phyloP scores from a whole-genome alignment of 2,113 vertebrate genomes.

The Chlorodrepanis virens region DNA sequence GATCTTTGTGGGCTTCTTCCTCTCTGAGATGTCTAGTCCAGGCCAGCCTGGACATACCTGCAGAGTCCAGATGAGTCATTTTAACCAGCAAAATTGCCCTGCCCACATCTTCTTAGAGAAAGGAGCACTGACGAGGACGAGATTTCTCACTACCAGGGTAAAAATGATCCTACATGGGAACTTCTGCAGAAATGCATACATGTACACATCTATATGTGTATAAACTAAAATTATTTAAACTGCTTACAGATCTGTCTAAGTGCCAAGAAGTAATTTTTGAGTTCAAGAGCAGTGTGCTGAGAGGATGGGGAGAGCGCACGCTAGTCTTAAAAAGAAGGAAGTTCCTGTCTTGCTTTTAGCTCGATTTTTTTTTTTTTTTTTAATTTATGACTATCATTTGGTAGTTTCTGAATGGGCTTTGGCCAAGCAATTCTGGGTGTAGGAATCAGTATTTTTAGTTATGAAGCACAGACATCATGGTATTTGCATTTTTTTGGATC shows the following conservation, averaged over 20 bases:
- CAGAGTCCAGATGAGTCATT: background rate
- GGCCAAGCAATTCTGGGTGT: background rate
- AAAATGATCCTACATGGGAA: background rate
- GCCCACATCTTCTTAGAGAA: background rate
- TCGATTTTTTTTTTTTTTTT: background rate
- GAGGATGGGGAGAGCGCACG: background rate
- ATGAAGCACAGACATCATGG: background rate
- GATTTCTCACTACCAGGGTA: background rate
- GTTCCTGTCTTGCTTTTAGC: background rate
- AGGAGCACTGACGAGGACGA: background rate
- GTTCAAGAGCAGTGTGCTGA: background rate
- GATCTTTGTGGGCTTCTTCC: background rate
- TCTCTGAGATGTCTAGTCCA: background rate
- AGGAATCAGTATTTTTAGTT: background rate
- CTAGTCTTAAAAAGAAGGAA: background rate
- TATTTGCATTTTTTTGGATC: background rate
- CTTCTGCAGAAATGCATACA: background rate
- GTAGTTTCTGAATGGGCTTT: background rate
- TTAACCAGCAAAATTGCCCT: background rate
- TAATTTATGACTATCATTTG: background rate
- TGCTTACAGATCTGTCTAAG: background rate
- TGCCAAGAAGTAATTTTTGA: background rate
- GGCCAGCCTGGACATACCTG: background rate
- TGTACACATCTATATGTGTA: background rate
- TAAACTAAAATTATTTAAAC: background rate